Conservation (phyloP, 2,888 invertebrate genomes). For the Acanthosoma haemorrhoidale region DNA sequence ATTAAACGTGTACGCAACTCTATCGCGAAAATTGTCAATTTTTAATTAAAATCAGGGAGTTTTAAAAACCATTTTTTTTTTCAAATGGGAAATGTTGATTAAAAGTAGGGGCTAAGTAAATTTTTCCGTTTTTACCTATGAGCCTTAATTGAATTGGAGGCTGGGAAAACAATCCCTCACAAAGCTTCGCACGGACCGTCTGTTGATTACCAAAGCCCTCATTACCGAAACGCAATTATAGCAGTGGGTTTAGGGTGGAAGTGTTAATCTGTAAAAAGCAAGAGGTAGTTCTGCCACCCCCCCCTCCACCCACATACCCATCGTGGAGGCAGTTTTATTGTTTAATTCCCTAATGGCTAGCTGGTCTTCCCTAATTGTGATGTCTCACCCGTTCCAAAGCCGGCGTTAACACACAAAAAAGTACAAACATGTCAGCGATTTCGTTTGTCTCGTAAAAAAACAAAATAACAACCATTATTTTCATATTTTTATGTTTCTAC, state of each 20-base stretch:
- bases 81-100: constrained; percentile 2
- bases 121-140: background rate
- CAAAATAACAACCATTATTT: no score
- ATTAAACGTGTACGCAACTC: background rate
- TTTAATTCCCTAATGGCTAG: background rate
- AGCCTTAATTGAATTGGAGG: background rate
- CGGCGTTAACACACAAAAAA: no score
- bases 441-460: no score
- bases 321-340: background rate
- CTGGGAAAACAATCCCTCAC: background rate
- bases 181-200: background rate
- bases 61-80: background rate
- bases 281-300: background rate
- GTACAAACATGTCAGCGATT: no score
- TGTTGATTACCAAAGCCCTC: background rate
- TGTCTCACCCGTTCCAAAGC: background rate
- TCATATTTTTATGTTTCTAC: no score
- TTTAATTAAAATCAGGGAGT: background rate
- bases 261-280: constrained; percentile 14
- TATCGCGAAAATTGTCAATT: background rate
- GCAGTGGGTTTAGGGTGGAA: background rate
- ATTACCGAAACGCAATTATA: background rate
- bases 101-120: background rate
- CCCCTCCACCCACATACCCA: no score
- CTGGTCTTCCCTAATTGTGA: background rate